Evolutionary conservation across 2,797 vertebrate genomes (phyloP).

Genomic region (Morelia viridis): DNA sequence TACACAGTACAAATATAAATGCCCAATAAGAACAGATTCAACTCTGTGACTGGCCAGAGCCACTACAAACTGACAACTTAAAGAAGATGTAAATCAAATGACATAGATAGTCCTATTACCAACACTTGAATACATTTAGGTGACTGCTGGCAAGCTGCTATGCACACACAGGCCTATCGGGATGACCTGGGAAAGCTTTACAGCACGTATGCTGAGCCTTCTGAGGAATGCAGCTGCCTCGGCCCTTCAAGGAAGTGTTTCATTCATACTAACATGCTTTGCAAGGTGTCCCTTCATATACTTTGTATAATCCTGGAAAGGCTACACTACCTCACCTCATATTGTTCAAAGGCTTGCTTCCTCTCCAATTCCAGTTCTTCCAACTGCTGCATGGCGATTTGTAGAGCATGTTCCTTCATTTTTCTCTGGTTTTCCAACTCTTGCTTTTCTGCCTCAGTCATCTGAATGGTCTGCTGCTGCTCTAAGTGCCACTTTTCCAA

Average conservation of each 20-base stretch:
- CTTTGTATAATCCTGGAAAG: not conserved
- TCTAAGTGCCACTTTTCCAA: constrained; percentile 88
- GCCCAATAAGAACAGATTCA: not conserved
- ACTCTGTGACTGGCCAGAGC: not conserved
- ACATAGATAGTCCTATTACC: not conserved
- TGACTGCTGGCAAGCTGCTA: not conserved
- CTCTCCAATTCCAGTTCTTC: constrained; percentile 86
- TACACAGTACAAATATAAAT: not conserved
- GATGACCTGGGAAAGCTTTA: not conserved
- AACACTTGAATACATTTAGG: constrained; percentile 3
- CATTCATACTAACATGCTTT: not conserved
- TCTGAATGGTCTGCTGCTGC: constrained; percentile 89
- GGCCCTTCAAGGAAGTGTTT: not conserved
- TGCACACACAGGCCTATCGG: not conserved
- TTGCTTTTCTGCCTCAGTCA: constrained; percentile 92
- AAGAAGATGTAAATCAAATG: not conserved
- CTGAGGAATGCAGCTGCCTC: not conserved
- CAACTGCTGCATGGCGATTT: constrained; percentile 90
- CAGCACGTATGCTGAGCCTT: not conserved
- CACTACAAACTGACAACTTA: not conserved
- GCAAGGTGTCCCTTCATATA: not conserved
- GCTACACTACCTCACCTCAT: constrained; percentile 79
- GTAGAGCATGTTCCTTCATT: constrained; percentile 85
- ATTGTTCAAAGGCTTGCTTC: constrained; percentile 87
- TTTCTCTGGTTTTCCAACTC: constrained; percentile 86